These are phyloP conservation scores for Phalangium opilio DNA, from an alignment of 2,888 invertebrate genomes.

Conservation along the genomic window DNA sequence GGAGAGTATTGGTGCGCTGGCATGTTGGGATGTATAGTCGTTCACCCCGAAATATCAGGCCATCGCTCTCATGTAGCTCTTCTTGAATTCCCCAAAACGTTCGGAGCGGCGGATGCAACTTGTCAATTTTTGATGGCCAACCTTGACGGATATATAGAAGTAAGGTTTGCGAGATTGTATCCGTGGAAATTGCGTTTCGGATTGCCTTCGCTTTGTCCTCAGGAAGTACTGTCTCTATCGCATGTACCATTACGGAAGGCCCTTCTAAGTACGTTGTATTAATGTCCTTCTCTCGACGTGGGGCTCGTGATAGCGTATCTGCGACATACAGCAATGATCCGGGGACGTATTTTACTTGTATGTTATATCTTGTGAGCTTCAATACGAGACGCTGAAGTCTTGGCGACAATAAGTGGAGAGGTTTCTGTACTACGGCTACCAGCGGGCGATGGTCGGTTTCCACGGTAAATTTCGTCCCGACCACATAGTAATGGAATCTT, in stretches of 20 bases:
- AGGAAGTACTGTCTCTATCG: background rate
- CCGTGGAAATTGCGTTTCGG: background rate
- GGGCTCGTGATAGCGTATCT: constrained; percentile 17
- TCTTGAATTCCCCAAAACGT: constrained; percentile 2
- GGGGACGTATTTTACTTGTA: constrained; percentile 5
- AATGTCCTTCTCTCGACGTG: background rate
- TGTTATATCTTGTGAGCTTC: constrained; percentile 4
- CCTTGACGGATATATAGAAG: background rate
- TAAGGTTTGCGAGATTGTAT: constrained; percentile 2
- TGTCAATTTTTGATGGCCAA: constrained; percentile 1
- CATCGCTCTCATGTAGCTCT: constrained; percentile 3
- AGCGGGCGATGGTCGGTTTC: constrained; percentile 31
- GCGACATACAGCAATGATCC: constrained; percentile 18
- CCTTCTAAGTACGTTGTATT: background rate
- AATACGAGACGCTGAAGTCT: constrained; percentile 28
- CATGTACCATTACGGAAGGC: background rate
- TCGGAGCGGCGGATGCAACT: background rate
- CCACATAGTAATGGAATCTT: too few species aligned
- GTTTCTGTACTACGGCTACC: constrained; percentile 26
- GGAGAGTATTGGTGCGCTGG: constrained; percentile 2
- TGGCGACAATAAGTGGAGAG: constrained; percentile 26
- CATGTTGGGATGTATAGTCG: background rate
- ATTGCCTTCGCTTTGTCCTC: background rate
- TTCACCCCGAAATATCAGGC: constrained; percentile 5
- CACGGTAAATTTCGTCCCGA: constrained; percentile 22